phyloP scores from a whole-genome alignment of 2,888 invertebrate species.

The Drosophila multiciliata region DNA sequence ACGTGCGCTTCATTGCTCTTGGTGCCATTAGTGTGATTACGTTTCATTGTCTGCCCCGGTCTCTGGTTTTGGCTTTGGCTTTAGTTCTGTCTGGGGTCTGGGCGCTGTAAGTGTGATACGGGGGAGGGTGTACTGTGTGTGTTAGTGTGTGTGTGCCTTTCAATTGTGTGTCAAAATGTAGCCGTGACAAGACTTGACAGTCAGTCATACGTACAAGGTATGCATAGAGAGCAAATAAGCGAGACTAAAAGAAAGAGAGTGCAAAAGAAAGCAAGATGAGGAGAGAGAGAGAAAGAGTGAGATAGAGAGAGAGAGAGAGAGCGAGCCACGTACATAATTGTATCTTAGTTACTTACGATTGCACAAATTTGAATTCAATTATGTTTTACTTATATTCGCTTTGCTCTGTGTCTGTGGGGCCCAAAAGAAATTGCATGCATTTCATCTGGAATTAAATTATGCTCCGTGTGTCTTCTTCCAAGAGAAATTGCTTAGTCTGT shows the following conservation, averaged over 20 bases:
- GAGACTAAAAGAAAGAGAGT: background rate
- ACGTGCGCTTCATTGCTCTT: conserved; percentile 80
- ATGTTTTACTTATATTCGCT: conserved; percentile 75
- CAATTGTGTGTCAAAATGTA: conserved; percentile 81
- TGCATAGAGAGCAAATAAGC: conserved; percentile 12
- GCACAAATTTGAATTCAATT: conserved; percentile 80
- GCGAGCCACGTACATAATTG: conserved; percentile 79
- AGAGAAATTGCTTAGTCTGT: conserved; percentile 28
- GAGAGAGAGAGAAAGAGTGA: conserved; percentile 4
- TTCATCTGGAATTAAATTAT: conserved; percentile 78
- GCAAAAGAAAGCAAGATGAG: background rate
- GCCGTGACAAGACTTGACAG: conserved; percentile 78
- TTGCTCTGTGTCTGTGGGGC: conserved; percentile 21
- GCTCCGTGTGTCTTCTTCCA: conserved; percentile 54
- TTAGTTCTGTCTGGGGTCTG: conserved; percentile 20
- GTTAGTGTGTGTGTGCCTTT: conserved; percentile 70
- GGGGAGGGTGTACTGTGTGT: conserved; percentile 1
- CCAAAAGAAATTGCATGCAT: conserved; percentile 76
- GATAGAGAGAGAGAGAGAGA: conserved; percentile 29
- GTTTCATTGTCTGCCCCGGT: conserved; percentile 77
- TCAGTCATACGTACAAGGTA: conserved; percentile 49
- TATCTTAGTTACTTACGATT: conserved; percentile 80
- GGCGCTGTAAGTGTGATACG: conserved; percentile 37
- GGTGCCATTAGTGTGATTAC: conserved; percentile 80
- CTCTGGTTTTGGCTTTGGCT: conserved; percentile 45